Evolutionary conservation across 30 jellyfish, hydroid and myxozoan genomes (phyloP).

Genomic region (Phacellophora camtschatica): DNA sequence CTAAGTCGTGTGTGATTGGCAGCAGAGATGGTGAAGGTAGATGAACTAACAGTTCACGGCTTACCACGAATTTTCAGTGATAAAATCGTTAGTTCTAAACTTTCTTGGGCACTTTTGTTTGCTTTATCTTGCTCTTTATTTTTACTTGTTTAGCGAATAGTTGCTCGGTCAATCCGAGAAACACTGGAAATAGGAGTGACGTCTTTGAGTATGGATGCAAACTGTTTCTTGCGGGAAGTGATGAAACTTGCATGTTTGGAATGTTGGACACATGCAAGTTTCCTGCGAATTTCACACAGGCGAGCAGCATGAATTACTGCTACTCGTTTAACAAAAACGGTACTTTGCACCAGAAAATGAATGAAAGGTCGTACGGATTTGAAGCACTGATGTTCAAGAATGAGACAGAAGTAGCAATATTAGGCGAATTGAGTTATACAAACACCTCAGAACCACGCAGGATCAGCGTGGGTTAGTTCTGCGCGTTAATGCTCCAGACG

Average conservation of each 20-base stretch:
- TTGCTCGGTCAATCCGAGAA: no score
- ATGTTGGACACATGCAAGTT: not conserved
- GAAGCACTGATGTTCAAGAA: constrained; percentile 16
- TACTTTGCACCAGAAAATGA: not conserved
- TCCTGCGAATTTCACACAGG: not conserved
- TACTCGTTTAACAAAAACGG: constrained; percentile 16
- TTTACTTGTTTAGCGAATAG: no score
- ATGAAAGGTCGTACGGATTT: not conserved
- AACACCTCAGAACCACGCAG: not conserved
- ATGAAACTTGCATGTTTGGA: not conserved
- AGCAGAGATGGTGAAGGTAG: no score
- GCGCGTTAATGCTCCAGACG: not conserved
- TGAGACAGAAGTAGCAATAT: not conserved
- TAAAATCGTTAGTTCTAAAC: not conserved
- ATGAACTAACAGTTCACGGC: constrained; percentile 21
- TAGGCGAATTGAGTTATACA: no score
- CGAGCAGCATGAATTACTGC: not conserved
- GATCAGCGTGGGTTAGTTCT: not conserved
- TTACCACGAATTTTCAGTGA: not conserved
- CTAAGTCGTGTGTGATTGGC: no score
- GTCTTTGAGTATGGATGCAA: constrained; percentile 10
- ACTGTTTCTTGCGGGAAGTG: not conserved
- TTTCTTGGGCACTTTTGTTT: constrained; percentile 20
- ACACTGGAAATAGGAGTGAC: no score
- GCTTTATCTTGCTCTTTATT: not conserved